Conservation (phyloP, 2,888 invertebrate species). For the Pachycephus smyrnensis region DNA sequence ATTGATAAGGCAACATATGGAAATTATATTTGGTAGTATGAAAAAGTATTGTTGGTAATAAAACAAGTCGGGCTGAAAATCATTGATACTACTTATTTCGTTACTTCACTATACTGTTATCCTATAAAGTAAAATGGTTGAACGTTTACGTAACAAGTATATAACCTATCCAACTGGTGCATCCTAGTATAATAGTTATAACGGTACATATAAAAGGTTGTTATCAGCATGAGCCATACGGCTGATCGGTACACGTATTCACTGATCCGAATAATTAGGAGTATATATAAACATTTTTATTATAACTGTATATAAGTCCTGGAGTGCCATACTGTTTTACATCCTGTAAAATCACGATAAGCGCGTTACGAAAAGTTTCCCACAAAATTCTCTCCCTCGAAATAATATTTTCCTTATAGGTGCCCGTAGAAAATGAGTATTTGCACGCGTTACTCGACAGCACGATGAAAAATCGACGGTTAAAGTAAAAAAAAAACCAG, state of each 20-base stretch:
- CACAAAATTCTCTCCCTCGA: not conserved
- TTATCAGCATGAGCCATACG: conserved; percentile 17
- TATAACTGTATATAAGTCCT: not conserved
- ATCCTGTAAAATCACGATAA: not conserved
- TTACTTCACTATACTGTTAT: not conserved
- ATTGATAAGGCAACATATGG: not conserved
- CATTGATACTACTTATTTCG: not conserved
- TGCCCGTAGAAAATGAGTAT: not conserved
- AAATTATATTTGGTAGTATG: no score
- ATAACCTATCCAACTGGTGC: not conserved
- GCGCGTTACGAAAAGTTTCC: not conserved
- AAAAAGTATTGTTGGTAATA: no score
- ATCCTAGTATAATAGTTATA: not conserved
- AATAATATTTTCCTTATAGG: not conserved
- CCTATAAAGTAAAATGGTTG: not conserved
- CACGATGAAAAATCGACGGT: not conserved
- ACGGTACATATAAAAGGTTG: not conserved
- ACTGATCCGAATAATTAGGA: conserved; percentile 19
- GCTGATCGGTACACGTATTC: conserved; percentile 10
- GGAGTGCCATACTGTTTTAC: not conserved
- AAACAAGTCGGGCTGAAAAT: not conserved
- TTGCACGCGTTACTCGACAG: not conserved
- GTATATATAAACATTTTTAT: conserved; percentile 12
- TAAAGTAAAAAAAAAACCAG: not conserved
- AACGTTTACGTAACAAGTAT: not conserved